These are phyloP conservation scores for Leucophora obtusa DNA, from an alignment of 2,888 invertebrate species.

Conservation along the genomic window DNA sequence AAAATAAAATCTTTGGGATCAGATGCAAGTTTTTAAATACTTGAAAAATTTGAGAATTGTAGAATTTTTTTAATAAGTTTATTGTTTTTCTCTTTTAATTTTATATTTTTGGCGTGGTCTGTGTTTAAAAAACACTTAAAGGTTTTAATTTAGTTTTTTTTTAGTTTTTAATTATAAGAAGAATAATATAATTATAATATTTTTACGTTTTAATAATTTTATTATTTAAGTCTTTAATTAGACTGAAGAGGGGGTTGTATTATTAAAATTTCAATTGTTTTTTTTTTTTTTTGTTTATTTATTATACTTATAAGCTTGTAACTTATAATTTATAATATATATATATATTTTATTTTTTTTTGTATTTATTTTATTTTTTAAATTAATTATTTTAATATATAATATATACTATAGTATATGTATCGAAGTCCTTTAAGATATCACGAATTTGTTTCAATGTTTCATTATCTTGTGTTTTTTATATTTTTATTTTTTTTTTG, in stretches of 20 bases:
- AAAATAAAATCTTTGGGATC: slow-evolving; percentile 63
- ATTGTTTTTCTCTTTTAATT: slow-evolving; percentile 49
- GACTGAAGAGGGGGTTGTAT: slow-evolving; percentile 52
- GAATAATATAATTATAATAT: slow-evolving; percentile 46
- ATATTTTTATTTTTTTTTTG: slow-evolving; percentile 51
- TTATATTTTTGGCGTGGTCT: slow-evolving; percentile 64
- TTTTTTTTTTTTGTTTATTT: slow-evolving; percentile 18
- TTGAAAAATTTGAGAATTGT: slow-evolving; percentile 59
- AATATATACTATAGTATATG: slow-evolving; percentile 78
- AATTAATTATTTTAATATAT: slow-evolving; percentile 68
- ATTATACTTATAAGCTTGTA: slow-evolving; percentile 60
- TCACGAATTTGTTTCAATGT: slow-evolving; percentile 79
- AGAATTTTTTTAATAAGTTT: slow-evolving; percentile 52
- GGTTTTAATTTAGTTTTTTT: slow-evolving; percentile 40
- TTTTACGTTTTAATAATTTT: slow-evolving; percentile 34
- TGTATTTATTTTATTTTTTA: slow-evolving; percentile 57
- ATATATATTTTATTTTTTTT: slow-evolving; percentile 78
- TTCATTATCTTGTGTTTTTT: slow-evolving; percentile 76
- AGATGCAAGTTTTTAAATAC: slow-evolving; percentile 62
- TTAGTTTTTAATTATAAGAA: slow-evolving; percentile 46
- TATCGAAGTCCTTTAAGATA: slow-evolving; percentile 79
- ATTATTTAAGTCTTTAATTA: slow-evolving; percentile 60
- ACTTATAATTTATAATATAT: slow-evolving; percentile 62
- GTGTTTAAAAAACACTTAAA: slow-evolving; percentile 62
- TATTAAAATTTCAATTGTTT: slow-evolving; percentile 51